phyloP scores from a whole-genome alignment of 2,888 invertebrate species.

The Cephus pygmeus region DNA sequence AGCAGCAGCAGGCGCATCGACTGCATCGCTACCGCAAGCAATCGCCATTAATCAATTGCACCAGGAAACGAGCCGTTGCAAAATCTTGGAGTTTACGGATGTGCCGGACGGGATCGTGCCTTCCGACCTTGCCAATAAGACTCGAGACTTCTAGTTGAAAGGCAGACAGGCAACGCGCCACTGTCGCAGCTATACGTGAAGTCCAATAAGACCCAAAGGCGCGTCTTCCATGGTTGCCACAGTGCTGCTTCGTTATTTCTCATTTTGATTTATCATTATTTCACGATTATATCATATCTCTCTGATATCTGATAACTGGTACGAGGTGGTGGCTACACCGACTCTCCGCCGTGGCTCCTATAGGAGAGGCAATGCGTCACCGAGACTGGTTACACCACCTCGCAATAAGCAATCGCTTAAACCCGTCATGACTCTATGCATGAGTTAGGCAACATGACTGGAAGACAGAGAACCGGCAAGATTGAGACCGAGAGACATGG shows the following conservation, averaged over 20 bases:
- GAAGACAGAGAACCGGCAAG: background rate
- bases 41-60: constrained; percentile 53
- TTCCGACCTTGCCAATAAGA: constrained; percentile 45
- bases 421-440: constrained; percentile 56
- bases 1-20: background rate
- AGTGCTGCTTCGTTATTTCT: background rate
- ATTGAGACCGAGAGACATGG: background rate
- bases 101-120: constrained; percentile 38
- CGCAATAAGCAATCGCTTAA: constrained; percentile 51
- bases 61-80: constrained; percentile 53
- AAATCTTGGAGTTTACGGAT: constrained; percentile 52
- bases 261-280: background rate
- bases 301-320: background rate
- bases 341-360: constrained; percentile 5
- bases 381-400: constrained; percentile 43
- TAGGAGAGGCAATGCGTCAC: constrained; percentile 37
- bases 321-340: background rate
- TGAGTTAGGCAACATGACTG: constrained; percentile 45
- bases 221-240: background rate
- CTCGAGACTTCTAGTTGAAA: background rate
- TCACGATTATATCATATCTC: background rate
- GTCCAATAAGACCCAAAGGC: background rate
- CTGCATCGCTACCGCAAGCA: background rate
- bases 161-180: background rate
- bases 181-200: background rate